These are phyloP conservation scores for Chiroxiphia lanceolata DNA, from an alignment of 2,797 vertebrate species.

Conservation along the genomic window DNA sequence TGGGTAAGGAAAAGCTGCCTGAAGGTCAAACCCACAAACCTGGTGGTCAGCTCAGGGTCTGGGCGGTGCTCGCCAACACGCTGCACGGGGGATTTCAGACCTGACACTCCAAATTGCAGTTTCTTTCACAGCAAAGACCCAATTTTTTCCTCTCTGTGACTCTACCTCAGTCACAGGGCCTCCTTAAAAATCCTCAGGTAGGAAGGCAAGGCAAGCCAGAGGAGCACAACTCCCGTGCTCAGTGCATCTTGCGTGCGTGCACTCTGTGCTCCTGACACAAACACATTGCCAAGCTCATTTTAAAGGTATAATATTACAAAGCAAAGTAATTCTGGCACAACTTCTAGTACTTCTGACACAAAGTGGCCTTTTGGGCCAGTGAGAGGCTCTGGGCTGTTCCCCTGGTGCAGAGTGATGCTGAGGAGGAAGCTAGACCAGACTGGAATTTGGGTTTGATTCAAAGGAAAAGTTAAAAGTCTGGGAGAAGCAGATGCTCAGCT, in stretches of 20 bases:
- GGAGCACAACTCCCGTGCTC: neutral
- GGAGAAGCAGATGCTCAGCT: conserved; percentile 57
- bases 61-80: neutral
- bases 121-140: neutral
- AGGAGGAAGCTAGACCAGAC: conserved; percentile 17
- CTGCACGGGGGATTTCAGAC: neutral
- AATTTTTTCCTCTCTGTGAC: neutral
- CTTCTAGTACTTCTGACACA: conserved; percentile 33
- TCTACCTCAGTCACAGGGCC: neutral
- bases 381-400: conserved; percentile 31
- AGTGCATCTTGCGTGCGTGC: neutral
- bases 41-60: neutral
- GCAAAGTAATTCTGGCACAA: conserved; percentile 36
- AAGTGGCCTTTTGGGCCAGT: conserved; percentile 13
- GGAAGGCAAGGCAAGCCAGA: neutral
- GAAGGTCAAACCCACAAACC: neutral
- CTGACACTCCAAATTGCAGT: neutral
- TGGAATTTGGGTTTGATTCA: conserved; percentile 52
- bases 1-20: neutral
- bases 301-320: conserved; percentile 42
- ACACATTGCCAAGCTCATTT: neutral
- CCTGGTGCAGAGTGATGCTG: neutral
- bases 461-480: conserved; percentile 51
- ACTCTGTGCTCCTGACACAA: neutral
- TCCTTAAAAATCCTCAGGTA: neutral